These are phyloP conservation scores for Micromesistius poutassou DNA, from an alignment of 2,797 vertebrate species.

Conservation along the genomic window DNA sequence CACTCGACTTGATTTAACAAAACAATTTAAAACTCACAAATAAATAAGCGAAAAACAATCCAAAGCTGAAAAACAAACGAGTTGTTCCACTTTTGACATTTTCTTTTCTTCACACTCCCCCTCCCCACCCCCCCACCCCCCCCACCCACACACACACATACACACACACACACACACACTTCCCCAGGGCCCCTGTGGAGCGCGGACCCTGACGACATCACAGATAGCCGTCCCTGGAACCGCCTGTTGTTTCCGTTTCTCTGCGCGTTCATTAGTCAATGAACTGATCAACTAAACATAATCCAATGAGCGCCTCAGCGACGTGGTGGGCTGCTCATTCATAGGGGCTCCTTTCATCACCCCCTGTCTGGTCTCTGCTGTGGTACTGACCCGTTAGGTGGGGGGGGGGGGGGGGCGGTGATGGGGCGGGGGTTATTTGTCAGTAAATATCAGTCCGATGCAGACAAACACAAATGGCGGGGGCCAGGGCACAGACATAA, in stretches of 20 bases:
- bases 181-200: background rate
- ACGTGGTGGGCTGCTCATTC: background rate
- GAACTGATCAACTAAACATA: conserved; percentile 56
- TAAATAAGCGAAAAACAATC: background rate
- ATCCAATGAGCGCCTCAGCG: conserved; percentile 36
- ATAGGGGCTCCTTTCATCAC: background rate
- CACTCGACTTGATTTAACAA: background rate
- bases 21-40: background rate
- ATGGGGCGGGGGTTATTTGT: conserved; percentile 40
- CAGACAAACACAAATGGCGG: conserved; percentile 43
- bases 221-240: background rate
- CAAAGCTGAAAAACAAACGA: background rate
- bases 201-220: background rate
- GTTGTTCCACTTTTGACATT: background rate
- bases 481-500: conserved; percentile 37
- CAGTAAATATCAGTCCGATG: conserved; percentile 61
- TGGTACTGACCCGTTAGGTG: background rate
- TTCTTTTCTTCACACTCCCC: background rate
- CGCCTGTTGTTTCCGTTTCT: background rate
- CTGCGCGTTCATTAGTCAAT: conserved; percentile 50
- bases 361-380: background rate
- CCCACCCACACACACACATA: too few species aligned
- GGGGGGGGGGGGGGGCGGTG: background rate
- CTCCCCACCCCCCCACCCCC: too few species aligned
- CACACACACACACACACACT: too few species aligned